These are phyloP conservation scores for Chalcis sispes DNA, from an alignment of 2,888 invertebrate species.

Conservation along the genomic window DNA sequence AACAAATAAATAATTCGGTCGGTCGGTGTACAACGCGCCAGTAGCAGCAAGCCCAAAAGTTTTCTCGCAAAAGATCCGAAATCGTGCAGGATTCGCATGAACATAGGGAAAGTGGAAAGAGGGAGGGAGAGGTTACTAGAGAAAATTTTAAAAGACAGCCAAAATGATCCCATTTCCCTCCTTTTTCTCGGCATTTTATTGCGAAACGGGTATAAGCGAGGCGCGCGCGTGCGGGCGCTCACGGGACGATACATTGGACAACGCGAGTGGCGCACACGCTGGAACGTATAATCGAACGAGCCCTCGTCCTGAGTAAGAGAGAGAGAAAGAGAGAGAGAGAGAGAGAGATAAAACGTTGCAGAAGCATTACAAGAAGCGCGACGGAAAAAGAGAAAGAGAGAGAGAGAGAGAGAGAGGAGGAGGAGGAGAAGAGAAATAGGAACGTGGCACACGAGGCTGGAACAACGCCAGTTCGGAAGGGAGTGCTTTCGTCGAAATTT, in stretches of 20 bases:
- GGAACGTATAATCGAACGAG: constrained; percentile 64
- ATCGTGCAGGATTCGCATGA: too few relatives aligned
- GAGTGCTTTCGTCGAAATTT: constrained; percentile 68
- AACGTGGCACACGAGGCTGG: constrained; percentile 63
- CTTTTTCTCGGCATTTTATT: constrained; percentile 43
- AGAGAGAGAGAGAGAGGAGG: constrained; percentile 29
- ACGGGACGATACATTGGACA: constrained; percentile 52
- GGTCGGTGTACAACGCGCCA: not conserved
- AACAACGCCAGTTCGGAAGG: constrained; percentile 68
- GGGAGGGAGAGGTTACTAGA: not conserved
- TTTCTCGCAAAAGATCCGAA: constrained; percentile 34
- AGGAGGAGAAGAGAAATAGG: too few relatives aligned
- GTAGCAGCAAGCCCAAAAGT: constrained; percentile 6
- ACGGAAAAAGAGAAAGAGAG: constrained; percentile 18
- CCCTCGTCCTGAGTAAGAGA: constrained; percentile 40
- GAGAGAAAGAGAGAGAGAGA: too few relatives aligned
- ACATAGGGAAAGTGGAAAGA: too few relatives aligned
- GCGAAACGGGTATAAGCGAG: constrained; percentile 44
- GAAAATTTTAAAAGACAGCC: constrained; percentile 49
- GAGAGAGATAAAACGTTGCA: too few relatives aligned
- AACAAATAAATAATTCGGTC: too few relatives aligned
- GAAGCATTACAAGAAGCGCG: too few relatives aligned
- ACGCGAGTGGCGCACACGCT: constrained; percentile 25
- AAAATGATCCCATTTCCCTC: constrained; percentile 51
- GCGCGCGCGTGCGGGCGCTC: not conserved